Evolutionary conservation across 2,797 vertebrate genomes (phyloP).

Genomic region (Chelidonichthys spinosus): DNA sequence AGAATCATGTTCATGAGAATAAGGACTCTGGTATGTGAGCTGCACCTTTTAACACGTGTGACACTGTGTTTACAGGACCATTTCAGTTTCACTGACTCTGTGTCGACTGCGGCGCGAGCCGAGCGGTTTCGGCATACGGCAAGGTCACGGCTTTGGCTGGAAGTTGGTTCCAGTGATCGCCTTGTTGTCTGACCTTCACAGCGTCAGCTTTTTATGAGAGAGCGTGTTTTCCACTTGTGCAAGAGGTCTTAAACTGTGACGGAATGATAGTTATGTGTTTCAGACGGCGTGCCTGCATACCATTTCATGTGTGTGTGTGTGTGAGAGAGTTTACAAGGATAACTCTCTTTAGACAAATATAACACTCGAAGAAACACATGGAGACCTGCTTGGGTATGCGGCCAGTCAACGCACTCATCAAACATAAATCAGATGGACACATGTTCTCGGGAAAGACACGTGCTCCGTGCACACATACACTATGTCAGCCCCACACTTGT

Average conservation of each 20-base stretch:
- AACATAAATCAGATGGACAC: slow-evolving; percentile 33
- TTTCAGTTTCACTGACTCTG: neutral
- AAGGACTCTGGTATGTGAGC: neutral
- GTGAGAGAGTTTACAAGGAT: slow-evolving; percentile 31
- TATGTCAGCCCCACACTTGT: neutral
- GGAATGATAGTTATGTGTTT: slow-evolving; percentile 39
- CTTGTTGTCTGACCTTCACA: slow-evolving; percentile 28
- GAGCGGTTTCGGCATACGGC: neutral
- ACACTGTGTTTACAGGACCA: neutral
- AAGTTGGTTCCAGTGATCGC: neutral
- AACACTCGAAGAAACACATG: slow-evolving; percentile 25
- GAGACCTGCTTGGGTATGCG: slow-evolving; percentile 24
- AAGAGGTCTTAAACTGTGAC: slow-evolving; percentile 37
- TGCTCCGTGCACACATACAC: neutral
- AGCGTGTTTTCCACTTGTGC: slow-evolving; percentile 25
- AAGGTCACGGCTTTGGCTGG: neutral
- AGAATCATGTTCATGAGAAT: neutral
- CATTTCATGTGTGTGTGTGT: neutral
- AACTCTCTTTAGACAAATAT: slow-evolving; percentile 46
- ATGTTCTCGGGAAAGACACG: neutral
- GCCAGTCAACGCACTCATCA: slow-evolving; percentile 31
- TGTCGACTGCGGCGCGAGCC: neutral
- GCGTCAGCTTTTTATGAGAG: slow-evolving; percentile 2
- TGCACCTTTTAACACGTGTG: neutral
- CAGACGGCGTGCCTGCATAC: slow-evolving; percentile 19